Conservation (phyloP, 2,113 vertebrate species). For the Strix uralensis region DNA sequence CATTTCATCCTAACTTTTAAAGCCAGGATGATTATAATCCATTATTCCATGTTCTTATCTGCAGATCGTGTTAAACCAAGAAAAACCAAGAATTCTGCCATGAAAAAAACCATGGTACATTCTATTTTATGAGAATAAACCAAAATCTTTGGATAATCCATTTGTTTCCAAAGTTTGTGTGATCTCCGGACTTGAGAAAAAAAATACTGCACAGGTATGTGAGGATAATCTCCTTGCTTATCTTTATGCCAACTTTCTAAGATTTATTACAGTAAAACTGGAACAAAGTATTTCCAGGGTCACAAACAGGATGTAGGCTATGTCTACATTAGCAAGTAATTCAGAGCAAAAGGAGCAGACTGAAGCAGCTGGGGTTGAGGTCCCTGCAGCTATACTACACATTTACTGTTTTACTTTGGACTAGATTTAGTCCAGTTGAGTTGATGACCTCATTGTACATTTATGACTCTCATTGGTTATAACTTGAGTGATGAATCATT, state of each 20-base stretch:
- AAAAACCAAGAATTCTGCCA: background rate
- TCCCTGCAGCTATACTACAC: background rate
- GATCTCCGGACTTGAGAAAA: background rate
- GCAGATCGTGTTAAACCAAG: background rate
- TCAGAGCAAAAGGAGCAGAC: background rate
- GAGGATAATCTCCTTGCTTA: background rate
- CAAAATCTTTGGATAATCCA: background rate
- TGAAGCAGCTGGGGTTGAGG: background rate
- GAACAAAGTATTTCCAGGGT: background rate
- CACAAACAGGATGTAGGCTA: background rate
- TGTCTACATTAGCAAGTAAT: background rate
- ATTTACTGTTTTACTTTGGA: background rate
- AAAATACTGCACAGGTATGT: background rate
- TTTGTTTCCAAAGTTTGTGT: background rate
- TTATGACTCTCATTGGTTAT: background rate
- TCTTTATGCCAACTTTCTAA: background rate
- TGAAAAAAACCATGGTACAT: background rate
- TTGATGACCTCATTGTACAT: background rate
- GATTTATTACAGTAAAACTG: background rate
- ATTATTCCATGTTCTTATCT: background rate
- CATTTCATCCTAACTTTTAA: background rate
- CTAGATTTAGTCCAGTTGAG: background rate
- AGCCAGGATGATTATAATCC: background rate
- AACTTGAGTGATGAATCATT: background rate
- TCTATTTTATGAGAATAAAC: background rate